phyloP scores from a whole-genome alignment of 2,113 vertebrate species.

The Climacteris rufus region DNA sequence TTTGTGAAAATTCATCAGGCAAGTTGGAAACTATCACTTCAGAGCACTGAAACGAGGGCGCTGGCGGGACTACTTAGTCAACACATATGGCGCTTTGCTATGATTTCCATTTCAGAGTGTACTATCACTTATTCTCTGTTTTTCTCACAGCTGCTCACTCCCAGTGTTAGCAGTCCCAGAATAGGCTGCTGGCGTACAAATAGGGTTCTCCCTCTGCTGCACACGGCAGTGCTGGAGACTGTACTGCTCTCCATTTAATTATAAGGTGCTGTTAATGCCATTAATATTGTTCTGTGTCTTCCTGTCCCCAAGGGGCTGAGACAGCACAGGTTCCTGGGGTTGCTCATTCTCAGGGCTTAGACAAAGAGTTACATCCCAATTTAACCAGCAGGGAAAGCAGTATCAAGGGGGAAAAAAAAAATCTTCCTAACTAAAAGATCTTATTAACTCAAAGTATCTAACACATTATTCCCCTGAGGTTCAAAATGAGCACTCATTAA shows the following conservation, averaged over 20 bases:
- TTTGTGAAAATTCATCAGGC: background rate
- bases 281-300: background rate
- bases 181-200: background rate
- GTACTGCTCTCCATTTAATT: background rate
- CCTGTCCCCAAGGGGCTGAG: background rate
- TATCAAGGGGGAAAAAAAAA: background rate
- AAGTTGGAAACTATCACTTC: background rate
- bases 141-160: slow-evolving; percentile 57
- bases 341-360: background rate
- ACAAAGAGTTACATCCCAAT: background rate
- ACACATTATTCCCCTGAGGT: background rate
- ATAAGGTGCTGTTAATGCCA: background rate
- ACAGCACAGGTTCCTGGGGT: background rate
- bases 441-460: background rate
- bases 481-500: background rate
- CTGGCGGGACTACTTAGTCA: slow-evolving; percentile 26
- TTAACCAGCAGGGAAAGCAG: background rate
- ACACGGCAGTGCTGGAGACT: background rate
- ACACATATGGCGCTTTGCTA: background rate
- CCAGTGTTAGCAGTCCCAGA: background rate
- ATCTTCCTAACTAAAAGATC: background rate
- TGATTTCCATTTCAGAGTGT: slow-evolving; percentile 37
- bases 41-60: background rate
- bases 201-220: background rate
- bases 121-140: slow-evolving; percentile 38